Base-by-base conservation (phyloP, 2,888 invertebrate species). In the Diplazon laetatorius region DNA sequence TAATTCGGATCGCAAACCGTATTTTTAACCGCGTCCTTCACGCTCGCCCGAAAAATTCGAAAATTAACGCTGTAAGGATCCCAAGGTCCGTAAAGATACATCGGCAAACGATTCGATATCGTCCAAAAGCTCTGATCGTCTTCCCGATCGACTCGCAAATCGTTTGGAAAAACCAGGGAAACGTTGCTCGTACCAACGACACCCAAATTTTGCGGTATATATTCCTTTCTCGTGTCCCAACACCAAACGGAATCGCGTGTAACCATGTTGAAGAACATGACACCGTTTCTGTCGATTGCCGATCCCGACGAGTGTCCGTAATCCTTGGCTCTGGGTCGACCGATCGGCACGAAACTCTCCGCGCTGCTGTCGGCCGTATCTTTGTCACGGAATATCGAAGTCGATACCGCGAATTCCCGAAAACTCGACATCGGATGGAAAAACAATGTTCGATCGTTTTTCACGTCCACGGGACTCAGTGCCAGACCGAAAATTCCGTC, bases 391-490 rank as follows among this genome's bases (percentile, higher is more conserved):
- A 97, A 90, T 0, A 95, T 91, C 0, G 94, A 93, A 0, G 95
- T 94, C 35, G 93, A 92, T 0, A 96, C 95, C 74, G 93, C 94
- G 89, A 96, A 97, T 88, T 97, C 96, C 83, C 95, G 93, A 85
- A 94, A 95, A 87, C 96, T 96, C 0, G 97, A 95, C 94, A 97
- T 94, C 0, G 97, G 94, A 90, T 97, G 96, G 88, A 96, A 97
- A 87, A 94, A 96, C 22, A 97, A 87, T 2, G 94, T 92, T 62
- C 95, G 92, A 60, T 96, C 95, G 18, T 90, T 88, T 66, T 91
- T 86, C 1, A 91, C 88, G 82, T 91, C 87, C 30, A 87, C 86
- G 5, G 95, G 94, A n/a, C 95, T 93, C 52, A 96, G 86, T 0
- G 96, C 94, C 82, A 96, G 90, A 0, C 96, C 96, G 85, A 96